A percentile compares a stretch with the other conserved stretches of the same genome.
phyloP scores from a whole-genome alignment of 2,113 vertebrate genomes.

The Manacus vitellinus region DNA sequence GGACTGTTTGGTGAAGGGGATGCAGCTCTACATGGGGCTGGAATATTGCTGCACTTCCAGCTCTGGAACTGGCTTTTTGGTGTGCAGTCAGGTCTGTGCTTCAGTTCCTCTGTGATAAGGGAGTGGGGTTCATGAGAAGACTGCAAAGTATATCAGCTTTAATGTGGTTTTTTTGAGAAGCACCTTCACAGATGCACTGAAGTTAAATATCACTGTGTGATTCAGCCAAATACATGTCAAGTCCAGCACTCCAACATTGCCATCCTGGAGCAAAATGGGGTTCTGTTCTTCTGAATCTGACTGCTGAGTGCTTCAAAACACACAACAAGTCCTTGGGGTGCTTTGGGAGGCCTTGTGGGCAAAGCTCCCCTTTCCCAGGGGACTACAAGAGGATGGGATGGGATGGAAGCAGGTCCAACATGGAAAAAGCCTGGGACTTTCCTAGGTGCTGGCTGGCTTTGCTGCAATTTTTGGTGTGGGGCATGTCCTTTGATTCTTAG shows the following conservation, averaged over 20 bases:
- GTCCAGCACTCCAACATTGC: not conserved
- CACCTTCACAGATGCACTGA: not conserved
- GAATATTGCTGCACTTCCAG: not conserved
- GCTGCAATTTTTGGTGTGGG: not conserved
- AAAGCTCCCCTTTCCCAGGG: not conserved
- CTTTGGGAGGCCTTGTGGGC: not conserved
- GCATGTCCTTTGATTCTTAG: not conserved
- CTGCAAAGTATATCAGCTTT: not conserved
- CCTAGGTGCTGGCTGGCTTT: not conserved
- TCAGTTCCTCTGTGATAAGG: not conserved
- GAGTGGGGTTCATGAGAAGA: not conserved
- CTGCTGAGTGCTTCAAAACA: not conserved
- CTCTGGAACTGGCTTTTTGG: not conserved
- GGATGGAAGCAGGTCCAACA: not conserved
- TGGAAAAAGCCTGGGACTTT: not conserved
- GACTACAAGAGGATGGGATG: accelerated
- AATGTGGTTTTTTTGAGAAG: not conserved
- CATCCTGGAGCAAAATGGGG: not conserved
- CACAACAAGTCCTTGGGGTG: not conserved
- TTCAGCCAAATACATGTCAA: not conserved
- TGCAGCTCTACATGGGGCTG: not conserved
- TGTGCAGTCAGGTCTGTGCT: not conserved
- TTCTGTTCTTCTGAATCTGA: not conserved
- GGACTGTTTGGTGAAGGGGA: not conserved
- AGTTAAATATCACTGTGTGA: not conserved